These are phyloP conservation scores for Eolophus roseicapilla DNA, from an alignment of 2,113 vertebrate species.

Conservation along the genomic window DNA sequence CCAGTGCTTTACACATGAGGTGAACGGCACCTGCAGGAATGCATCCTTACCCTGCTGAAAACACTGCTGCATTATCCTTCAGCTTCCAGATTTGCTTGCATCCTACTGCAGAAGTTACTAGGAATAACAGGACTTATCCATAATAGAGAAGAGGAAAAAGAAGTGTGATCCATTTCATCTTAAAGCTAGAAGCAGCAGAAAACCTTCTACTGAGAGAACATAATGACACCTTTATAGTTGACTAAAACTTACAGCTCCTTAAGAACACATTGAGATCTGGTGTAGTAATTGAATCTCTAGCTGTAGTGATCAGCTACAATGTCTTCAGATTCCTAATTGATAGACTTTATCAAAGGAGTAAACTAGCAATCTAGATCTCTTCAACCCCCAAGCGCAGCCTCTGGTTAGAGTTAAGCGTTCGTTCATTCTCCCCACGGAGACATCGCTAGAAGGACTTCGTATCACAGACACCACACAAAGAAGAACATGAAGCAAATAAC, in stretches of 20 bases:
- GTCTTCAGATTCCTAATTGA: neutral
- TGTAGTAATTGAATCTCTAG: neutral
- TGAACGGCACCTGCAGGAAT: neutral
- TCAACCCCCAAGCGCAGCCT: constrained; percentile 24
- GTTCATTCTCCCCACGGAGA: constrained; percentile 11
- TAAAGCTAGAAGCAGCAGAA: constrained; percentile 8
- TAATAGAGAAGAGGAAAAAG: neutral
- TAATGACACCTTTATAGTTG: neutral
- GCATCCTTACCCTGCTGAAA: neutral
- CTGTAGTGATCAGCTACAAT: neutral
- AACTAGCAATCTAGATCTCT: constrained; percentile 72
- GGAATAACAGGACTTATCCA: neutral
- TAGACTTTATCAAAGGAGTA: constrained; percentile 22
- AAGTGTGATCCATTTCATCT: neutral
- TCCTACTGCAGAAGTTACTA: neutral
- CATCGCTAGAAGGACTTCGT: constrained; percentile 22
- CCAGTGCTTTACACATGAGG: neutral
- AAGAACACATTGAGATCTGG: neutral
- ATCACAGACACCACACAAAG: constrained; percentile 54
- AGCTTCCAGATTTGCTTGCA: neutral
- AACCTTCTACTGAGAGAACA: neutral
- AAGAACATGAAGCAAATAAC: constrained; percentile 56
- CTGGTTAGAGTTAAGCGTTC: neutral
- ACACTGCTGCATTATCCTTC: neutral
- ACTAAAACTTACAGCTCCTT: neutral